Evolutionary conservation across 2,113 vertebrate genomes (phyloP), one percentile per base, ranked within the genome.

Genomic region (Calidris pygmaea): DNA sequence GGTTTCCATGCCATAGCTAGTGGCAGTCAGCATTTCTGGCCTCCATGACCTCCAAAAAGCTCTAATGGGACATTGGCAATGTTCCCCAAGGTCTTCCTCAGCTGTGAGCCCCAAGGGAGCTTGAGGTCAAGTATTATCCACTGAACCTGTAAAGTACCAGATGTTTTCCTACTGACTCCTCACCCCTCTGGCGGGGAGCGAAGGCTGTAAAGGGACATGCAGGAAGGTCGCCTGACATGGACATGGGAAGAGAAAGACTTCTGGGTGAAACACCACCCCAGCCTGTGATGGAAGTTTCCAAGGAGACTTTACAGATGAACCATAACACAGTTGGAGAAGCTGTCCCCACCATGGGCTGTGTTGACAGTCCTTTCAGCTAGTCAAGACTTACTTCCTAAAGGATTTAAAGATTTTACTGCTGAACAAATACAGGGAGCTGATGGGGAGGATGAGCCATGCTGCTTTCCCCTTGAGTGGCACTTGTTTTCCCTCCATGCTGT

Each of bases 381-480:
- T 65, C 16, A 73, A 63, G 27, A 14, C 8, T 47, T 84, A 43
- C 43, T 72, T 82, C 65, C 35, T 43, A 45, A 59, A 37, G 30
- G 52, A 32, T 72, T 45, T 85, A 37, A 86, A 87, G 24, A 81
- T 53, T 76, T 63, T 73, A n/a, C 21, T 73, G 63, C 37, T 73
- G n/a, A 85, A 77, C 27, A 77, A 68, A 85, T 71, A 34, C 60
- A 67, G 22, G 8, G 24, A 72, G 22, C 21, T 63, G 21, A 19
- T 58, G 37, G 32, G 47, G 60, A 70, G 10, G 39, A 63, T 39
- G 9, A 74, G 32, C 41, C 14, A 10, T 3, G 1, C 29, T 30
- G 35, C 39, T 1, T 1, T n/a, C 14, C 37, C 47, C 43, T 63
- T 0, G 1, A 41, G 22, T 12, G 32, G 48, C 32, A 10, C 43